These are phyloP conservation scores for Amphimedon queenslandica DNA, from an alignment of 37 sponge, comb jelly and placozoan genomes.

Conservation along the genomic window DNA sequence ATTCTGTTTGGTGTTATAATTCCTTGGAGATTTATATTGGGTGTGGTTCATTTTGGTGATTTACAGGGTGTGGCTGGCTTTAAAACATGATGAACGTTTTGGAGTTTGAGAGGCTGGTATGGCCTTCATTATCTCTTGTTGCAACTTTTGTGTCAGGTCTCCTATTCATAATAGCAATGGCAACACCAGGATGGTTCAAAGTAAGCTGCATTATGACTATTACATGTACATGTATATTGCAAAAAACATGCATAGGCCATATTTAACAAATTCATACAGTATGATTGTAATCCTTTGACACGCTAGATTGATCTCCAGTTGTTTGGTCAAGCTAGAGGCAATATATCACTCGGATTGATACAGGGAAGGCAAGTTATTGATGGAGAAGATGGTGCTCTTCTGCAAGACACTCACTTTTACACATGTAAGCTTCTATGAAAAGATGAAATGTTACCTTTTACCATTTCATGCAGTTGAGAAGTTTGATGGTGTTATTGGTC, in stretches of 20 bases:
- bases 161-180: not conserved
- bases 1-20: too few species aligned
- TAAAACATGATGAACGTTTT: not conserved
- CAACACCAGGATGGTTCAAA: not conserved
- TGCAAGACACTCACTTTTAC: not conserved
- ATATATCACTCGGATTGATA: slow-evolving; percentile 1
- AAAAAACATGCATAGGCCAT: too few species aligned
- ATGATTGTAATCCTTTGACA: too few species aligned
- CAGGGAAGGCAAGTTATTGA: not conserved
- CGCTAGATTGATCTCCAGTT: too few species aligned
- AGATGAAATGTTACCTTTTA: too few species aligned
- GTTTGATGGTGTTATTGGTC: slow-evolving; percentile 3
- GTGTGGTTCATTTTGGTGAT: too few species aligned
- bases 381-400: not conserved
- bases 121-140: not conserved
- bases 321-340: too few species aligned
- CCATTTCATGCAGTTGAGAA: slow-evolving; percentile 1
- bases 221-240: too few species aligned
- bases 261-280: too few species aligned
- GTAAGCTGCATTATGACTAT: too few species aligned
- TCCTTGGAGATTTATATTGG: too few species aligned
- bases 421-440: not conserved
- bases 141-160: not conserved
- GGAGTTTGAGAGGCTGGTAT: not conserved
- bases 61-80: not conserved